Evolutionary conservation across 1,140 invertebrate species (phyloP), one percentile per base, ranked within the genome.

Genomic region (Temnothorax nylanderi): DNA sequence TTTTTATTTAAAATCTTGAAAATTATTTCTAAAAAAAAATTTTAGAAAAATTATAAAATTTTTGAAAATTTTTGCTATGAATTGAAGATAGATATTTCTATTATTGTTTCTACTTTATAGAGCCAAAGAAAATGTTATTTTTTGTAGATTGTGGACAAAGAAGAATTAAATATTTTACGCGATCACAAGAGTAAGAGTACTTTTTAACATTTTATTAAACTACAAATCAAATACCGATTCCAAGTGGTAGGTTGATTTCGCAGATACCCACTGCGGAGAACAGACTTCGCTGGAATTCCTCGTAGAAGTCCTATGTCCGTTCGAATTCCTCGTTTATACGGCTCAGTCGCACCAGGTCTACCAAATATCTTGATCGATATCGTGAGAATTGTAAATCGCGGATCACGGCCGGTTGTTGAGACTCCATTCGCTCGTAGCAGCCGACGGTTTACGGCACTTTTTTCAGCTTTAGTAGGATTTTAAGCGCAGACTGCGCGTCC

Each of bases 361-460:
- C 54, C 65, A 51, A 84, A 86, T 87, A 91, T 87, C 91, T 81
- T 87, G 88, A 88, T 89, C 88, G 86, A 75, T 90, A 92, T 92
- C 90, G 44, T 26, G 65, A 11, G 64, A 60, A 80, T 76, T 74
- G 87, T 90, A 92, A 92, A 92, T 92, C 58, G 88, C 72, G 62
- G 74, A 91, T 89, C 74, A 78, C 26, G 18, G 16, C 75, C 8
- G 54, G 44, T 75, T 51, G 32, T 82, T 65, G 51, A 80, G 18
- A 62, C 11, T 78, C 67, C 56, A 65, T 65, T 67, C 58, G 80
- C 8, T 58, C 86, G 86, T 69, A 41, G 26, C 64, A 44, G 41
- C 41, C 67, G 41, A 34, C 16, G 11, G 47, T 71, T 81, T 37
- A 56, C 60, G 80, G 41, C 56, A 54, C n/a, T 64, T 64, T 67